Percentiles rank a stretch among this genome's conserved stretches.
Evolutionary conservation across 2,797 vertebrate species (phyloP).

Genomic region (Rhinichthys osculus): DNA sequence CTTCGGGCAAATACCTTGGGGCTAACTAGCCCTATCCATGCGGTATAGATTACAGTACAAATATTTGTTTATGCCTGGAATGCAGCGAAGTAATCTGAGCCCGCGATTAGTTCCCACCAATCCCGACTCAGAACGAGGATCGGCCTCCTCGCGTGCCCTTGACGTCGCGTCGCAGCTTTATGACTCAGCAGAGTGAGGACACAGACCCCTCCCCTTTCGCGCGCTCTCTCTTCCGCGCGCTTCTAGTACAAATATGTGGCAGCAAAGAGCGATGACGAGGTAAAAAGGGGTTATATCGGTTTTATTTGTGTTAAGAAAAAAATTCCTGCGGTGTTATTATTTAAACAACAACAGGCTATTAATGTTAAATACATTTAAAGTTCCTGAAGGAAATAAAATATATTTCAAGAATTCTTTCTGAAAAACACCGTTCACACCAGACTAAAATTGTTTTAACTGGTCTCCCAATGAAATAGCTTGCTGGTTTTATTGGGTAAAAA

Average conservation of each 20-base stretch:
- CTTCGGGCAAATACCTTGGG: neutral
- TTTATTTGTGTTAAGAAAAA: neutral
- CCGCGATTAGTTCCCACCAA: constrained; percentile 45
- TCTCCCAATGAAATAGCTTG: neutral
- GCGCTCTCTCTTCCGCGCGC: neutral
- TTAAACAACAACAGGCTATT: neutral
- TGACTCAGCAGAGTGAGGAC: constrained; percentile 21
- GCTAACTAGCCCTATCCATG: neutral
- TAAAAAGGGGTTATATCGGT: neutral
- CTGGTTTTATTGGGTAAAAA: neutral
- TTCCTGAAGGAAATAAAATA: neutral
- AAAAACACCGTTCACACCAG: neutral
- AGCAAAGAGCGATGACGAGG: neutral
- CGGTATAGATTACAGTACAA: neutral
- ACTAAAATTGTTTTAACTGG: neutral
- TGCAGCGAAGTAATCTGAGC: constrained; percentile 40
- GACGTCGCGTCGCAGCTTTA: constrained; percentile 61
- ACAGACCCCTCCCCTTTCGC: neutral
- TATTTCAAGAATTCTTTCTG: neutral
- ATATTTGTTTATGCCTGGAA: neutral
- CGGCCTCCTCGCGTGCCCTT: constrained; percentile 58
- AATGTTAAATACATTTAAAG: neutral
- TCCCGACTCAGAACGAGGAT: constrained; percentile 49
- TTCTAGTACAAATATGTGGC: neutral
- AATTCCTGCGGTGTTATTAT: neutral